Conservation (phyloP, 2,888 invertebrate species). For the Drosophila koepferae region DNA sequence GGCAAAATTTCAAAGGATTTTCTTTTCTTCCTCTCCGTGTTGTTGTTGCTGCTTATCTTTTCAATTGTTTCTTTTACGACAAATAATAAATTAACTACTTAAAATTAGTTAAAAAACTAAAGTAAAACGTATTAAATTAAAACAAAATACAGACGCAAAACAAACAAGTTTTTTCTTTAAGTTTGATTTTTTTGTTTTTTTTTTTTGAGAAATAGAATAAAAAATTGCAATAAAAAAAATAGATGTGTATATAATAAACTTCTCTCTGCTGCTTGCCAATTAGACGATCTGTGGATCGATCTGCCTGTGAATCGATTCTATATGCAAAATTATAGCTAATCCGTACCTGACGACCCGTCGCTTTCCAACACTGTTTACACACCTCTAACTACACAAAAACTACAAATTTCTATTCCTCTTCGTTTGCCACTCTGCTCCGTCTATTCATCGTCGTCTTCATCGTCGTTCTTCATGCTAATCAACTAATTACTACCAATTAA, state of each 20-base stretch:
- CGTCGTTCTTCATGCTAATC: slow-evolving; percentile 35
- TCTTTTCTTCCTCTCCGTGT: slow-evolving; percentile 15
- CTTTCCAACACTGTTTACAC: slow-evolving; percentile 48
- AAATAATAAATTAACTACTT: slow-evolving; percentile 83
- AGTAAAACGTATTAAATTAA: slow-evolving; percentile 67
- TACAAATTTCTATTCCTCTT: slow-evolving; percentile 49
- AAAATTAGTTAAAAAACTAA: slow-evolving; percentile 81
- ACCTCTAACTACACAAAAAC: slow-evolving; percentile 69
- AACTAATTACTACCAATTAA: slow-evolving; percentile 59
- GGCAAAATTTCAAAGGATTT: slow-evolving; percentile 11
- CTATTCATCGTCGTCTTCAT: slow-evolving; percentile 3
- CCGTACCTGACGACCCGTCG: slow-evolving; percentile 50
- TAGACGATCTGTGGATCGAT: slow-evolving; percentile 15
- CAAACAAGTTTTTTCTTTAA: slow-evolving; percentile 49
- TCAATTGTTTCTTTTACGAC: slow-evolving; percentile 37
- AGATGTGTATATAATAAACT: not conserved
- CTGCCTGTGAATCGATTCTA: slow-evolving; percentile 13
- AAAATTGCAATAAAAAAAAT: slow-evolving; percentile 37
- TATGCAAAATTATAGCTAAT: slow-evolving; percentile 53
- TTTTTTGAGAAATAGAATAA: slow-evolving; percentile 38
- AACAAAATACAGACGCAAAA: slow-evolving; percentile 72
- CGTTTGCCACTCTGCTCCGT: not conserved
- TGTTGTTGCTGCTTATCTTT: slow-evolving; percentile 22
- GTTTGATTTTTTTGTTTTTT: slow-evolving; percentile 29
- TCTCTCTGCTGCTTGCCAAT: slow-evolving; percentile 15